phyloP scores from a whole-genome alignment of 1,140 invertebrate species.

The Hypsibius dujardini region DNA sequence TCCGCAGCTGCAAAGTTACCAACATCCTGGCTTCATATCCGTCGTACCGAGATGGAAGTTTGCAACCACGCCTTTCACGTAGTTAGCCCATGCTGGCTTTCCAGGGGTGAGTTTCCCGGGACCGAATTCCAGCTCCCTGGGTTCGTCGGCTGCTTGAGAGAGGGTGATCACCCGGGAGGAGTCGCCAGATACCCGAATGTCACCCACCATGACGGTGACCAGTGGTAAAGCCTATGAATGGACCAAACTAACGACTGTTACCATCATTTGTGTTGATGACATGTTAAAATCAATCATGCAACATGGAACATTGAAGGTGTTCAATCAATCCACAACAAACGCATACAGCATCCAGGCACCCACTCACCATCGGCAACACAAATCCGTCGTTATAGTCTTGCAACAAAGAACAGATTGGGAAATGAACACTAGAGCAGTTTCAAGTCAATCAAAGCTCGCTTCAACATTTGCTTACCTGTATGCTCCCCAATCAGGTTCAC shows the following conservation, averaged over 20 bases:
- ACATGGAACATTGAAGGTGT: not conserved
- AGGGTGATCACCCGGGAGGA: conserved; percentile 41
- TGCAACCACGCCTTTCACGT: conserved; percentile 68
- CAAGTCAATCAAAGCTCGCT: not conserved
- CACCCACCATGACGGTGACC: conserved; percentile 58
- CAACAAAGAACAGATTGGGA: not conserved
- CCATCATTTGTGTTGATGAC: too few species aligned
- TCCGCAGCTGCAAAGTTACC: not conserved
- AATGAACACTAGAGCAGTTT: not conserved
- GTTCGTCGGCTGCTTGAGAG: conserved; percentile 36
- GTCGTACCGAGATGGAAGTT: conserved; percentile 35
- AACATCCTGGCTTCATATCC: too few species aligned
- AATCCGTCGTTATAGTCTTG: conserved; percentile 76
- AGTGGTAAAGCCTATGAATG: conserved; percentile 46
- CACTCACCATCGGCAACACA: conserved; percentile 70
- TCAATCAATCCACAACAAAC: conserved; percentile 14
- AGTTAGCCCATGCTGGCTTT: conserved; percentile 67
- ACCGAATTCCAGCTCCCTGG: conserved; percentile 38
- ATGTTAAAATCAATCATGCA: too few species aligned
- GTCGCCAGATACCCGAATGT: conserved; percentile 36
- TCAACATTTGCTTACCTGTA: conserved; percentile 32
- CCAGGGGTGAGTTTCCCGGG: conserved; percentile 44
- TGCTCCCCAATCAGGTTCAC: conserved; percentile 89
- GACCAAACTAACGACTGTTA: not conserved
- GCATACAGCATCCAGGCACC: conserved; percentile 19